Evolutionary conservation across 1,140 invertebrate genomes (phyloP), one percentile per base, ranked within the genome.

Genomic region (Steinernema khuongi): DNA sequence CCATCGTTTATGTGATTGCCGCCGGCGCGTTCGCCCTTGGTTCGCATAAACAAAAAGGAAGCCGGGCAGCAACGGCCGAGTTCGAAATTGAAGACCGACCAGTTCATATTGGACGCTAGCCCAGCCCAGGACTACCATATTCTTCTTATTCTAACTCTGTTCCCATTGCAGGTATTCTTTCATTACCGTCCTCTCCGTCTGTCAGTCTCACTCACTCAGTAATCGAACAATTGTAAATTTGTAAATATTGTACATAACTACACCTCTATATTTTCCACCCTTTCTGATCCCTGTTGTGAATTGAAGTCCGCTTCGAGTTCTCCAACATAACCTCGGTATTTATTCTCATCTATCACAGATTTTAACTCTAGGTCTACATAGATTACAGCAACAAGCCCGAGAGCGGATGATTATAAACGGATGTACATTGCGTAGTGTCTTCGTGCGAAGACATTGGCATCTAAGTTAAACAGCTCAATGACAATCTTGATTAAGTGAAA

Each of bases 81-180:
- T 79, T 83, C 68, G 81, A 83, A 71, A 82, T 82, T 33, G 81
- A 82, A 67, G 81, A 82, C 60, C 22, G 81, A 67, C 80, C 80
- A 28, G 69, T 81, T 36, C 79, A 82, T 71, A 74, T 83, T n/a
- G 80, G 81, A 44, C 75, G 80, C 17, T 79, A 50, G 75, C 1
- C 31, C 84, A 95, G 1, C 30, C 28, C 0, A 1, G 7, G 50
- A 60, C 2, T 60, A 26, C 19, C 22, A 22, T n/a, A n/a, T n/a
- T n/a, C n/a, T n/a, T n/a, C n/a, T n/a, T n/a, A n/a, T n/a, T n/a
- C n/a, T n/a, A n/a, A n/a, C n/a, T n/a, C n/a, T n/a, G n/a, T n/a
- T n/a, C n/a, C n/a, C n/a, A n/a, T n/a, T n/a, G n/a, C n/a, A n/a
- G n/a, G n/a, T n/a, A n/a, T n/a, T n/a, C n/a, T n/a, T n/a, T n/a